phyloP scores from a whole-genome alignment of 2,113 vertebrate genomes.

The Etia nguti region DNA sequence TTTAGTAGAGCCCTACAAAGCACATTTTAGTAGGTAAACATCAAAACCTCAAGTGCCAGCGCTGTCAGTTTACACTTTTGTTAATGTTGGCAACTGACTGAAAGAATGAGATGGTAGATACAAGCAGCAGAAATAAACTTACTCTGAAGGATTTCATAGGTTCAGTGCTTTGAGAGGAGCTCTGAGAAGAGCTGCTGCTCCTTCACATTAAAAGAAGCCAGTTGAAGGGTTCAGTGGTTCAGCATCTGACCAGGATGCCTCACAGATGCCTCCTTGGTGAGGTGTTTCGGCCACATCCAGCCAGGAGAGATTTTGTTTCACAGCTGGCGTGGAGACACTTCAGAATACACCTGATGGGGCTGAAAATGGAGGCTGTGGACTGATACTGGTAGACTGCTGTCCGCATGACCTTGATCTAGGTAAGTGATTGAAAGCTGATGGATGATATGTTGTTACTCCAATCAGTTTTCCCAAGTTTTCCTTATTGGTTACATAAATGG shows the following conservation, averaged over 20 bases:
- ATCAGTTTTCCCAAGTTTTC: background rate
- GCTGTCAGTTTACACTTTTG: background rate
- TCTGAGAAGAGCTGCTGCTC: background rate
- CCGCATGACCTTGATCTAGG: fast-evolving
- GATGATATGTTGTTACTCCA: background rate
- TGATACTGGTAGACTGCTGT: background rate
- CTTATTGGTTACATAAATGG: background rate
- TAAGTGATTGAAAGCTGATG: background rate
- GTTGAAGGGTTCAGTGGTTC: background rate
- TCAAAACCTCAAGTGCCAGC: background rate
- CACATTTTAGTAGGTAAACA: background rate
- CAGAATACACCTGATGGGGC: background rate
- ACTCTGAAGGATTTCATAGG: background rate
- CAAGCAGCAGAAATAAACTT: background rate
- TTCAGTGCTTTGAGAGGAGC: background rate
- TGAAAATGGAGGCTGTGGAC: background rate
- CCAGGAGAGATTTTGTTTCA: background rate
- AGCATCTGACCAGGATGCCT: background rate
- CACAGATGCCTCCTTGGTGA: background rate
- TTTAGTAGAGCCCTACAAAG: background rate
- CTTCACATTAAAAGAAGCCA: background rate
- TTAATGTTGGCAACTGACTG: background rate
- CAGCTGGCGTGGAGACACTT: background rate
- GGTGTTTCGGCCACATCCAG: background rate
- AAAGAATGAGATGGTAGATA: background rate